Evolutionary conservation across 2,113 vertebrate genomes (phyloP).

Genomic region (Crotalus horridus): DNA sequence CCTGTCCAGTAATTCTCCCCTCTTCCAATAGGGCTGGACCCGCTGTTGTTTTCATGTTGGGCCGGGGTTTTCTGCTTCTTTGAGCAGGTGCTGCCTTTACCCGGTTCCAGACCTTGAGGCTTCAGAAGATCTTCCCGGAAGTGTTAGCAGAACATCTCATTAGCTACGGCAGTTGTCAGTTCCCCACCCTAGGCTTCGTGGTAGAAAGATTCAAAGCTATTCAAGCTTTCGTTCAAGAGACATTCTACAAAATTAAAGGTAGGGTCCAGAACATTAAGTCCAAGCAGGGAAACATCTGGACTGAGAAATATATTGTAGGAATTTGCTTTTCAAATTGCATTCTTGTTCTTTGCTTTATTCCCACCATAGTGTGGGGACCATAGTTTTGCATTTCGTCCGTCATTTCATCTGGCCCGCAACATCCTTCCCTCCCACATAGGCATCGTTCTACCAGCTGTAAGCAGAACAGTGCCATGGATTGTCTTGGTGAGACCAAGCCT

Average conservation of each 20-base stretch:
- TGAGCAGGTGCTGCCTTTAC: slow-evolving; percentile 96
- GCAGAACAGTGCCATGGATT: background rate
- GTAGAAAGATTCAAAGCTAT: slow-evolving; percentile 98
- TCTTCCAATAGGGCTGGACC: background rate
- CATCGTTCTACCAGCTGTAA: background rate
- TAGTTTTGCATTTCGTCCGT: background rate
- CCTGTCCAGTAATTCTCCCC: background rate
- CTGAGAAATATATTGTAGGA: background rate
- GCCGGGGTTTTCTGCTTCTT: background rate
- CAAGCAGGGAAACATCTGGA: background rate
- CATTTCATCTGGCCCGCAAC: background rate
- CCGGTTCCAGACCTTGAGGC: slow-evolving; percentile 91
- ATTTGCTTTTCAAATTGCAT: background rate
- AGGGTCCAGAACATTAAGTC: accelerated
- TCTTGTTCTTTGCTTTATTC: background rate
- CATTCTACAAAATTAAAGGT: slow-evolving; percentile 97
- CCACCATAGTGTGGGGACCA: too few species aligned
- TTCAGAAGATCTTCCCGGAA: slow-evolving; percentile 88
- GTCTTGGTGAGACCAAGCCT: too few species aligned
- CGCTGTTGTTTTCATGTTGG: background rate
- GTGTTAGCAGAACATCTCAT: slow-evolving; percentile 91
- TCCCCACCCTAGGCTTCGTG: slow-evolving; percentile 95
- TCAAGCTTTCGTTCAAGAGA: slow-evolving; percentile 94
- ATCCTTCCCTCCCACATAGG: background rate
- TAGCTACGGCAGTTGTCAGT: slow-evolving; percentile 98